Base-by-base conservation (phyloP, 2,888 invertebrate species). In the Sarcophaga rosellei region DNA sequence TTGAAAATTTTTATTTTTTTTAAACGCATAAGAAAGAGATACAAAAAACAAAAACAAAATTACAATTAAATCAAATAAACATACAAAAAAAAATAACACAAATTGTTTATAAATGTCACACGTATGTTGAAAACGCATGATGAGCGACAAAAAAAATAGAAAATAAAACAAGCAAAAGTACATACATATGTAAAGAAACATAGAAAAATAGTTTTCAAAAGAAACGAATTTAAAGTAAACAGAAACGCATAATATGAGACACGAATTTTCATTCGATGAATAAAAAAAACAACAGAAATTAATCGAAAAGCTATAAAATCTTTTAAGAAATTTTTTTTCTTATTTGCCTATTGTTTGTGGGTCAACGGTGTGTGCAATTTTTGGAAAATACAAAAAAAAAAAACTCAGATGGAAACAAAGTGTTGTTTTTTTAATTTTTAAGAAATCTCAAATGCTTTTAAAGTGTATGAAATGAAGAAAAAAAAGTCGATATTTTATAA, bases 21-120 rank as follows among this genome's bases (percentile, higher is more conserved):
- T 70, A 70, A 72, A 70, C 62, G 76, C 44, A 57, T 76, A 66
- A 59, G 44, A 59, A 15, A 21, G 45, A 70, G 69, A 45, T 0
- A 85, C 57, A 21, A 68, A 62, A 8, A 68, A 10, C 44, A 65
- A 66, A 72, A 78, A 17, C 63, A 70, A 59, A 25, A 53, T 15
- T 4, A 53, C 8, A 53, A 69, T 66, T 45, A 78, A 47, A 25
- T 25, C 12, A 11, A 45, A 68, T n/a, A 53, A 63, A 69, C 69
- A 70, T 25, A 65, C 12, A 1, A 47, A 47, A 15, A 15, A 47
- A 47, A 15, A 47, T 4, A 47, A 15, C 3, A 20, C 21, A 70
- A 85, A 72, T 68, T 85, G 85, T 85, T 82, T 85, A 76, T 79
- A 85, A 82, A 85, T 85, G 85, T 85, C 82, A 79, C 74, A 77